Conservation (phyloP, 1,140 invertebrate genomes). For the Caenorhabditis remanei region DNA sequence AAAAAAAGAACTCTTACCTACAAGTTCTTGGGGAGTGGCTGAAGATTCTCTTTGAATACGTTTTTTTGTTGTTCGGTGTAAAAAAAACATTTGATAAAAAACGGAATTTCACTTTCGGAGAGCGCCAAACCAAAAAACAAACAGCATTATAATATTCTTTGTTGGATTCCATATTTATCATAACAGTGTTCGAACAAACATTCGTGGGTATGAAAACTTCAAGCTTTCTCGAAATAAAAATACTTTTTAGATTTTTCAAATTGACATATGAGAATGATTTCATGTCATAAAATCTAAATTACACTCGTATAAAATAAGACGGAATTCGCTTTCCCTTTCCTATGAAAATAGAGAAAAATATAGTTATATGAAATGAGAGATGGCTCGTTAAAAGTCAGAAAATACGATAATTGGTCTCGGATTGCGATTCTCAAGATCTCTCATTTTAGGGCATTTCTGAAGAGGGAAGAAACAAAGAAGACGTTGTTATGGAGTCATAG, state of each 20-base stretch:
- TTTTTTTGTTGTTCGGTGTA: too few species aligned
- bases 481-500: not conserved
- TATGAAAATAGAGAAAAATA: not conserved
- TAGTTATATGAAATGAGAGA: conserved; percentile 12
- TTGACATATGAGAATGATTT: conserved; percentile 3
- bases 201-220: not conserved
- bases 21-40: too few species aligned
- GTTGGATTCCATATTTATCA: too few species aligned
- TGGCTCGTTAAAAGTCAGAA: conserved; percentile 49
- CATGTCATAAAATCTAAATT: not conserved
- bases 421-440: not conserved
- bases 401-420: conserved; percentile 46
- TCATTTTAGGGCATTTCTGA: not conserved
- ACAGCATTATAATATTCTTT: too few species aligned
- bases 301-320: not conserved
- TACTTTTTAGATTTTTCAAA: not conserved
- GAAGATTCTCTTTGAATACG: too few species aligned
- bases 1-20: too few species aligned
- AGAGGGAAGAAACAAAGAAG: not conserved
- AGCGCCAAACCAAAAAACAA: too few species aligned
- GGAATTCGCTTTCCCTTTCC: not conserved
- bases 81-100: too few species aligned
- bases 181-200: not conserved
- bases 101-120: too few species aligned
- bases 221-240: not conserved